A percentile compares a stretch with the other conserved stretches of the same genome.
phyloP scores from a whole-genome alignment of 2,888 invertebrate genomes.

The Calameuta idolon region DNA sequence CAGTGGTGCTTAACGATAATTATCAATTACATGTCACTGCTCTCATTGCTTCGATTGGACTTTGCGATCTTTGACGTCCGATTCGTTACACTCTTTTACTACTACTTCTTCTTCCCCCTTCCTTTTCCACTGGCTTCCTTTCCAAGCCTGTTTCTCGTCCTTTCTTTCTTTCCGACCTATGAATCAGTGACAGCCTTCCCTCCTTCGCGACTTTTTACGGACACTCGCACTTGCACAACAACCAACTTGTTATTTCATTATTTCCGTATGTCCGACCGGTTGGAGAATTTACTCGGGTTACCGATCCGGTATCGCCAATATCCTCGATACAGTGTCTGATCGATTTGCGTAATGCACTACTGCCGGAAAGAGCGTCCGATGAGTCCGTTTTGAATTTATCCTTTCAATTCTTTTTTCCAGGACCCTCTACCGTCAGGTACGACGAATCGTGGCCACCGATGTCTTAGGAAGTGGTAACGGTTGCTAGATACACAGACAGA shows the following conservation, averaged over 20 bases:
- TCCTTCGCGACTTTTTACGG: not conserved
- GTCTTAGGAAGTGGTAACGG: not conserved
- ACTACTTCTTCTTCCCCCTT: not conserved
- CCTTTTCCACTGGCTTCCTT: too few species aligned
- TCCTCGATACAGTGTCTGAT: not conserved
- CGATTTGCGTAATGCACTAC: not conserved
- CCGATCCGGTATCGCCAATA: not conserved
- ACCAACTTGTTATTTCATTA: constrained; percentile 61
- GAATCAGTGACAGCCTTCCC: not conserved
- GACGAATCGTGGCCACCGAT: not conserved
- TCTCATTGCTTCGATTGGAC: not conserved
- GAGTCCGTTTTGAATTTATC: not conserved
- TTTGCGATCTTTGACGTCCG: not conserved
- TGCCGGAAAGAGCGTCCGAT: not conserved
- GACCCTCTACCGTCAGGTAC: not conserved
- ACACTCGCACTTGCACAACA: constrained; percentile 15
- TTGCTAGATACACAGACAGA: not conserved
- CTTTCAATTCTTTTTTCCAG: not conserved
- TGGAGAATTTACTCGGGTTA: not conserved
- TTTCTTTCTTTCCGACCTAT: not conserved
- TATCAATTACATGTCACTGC: constrained; percentile 39
- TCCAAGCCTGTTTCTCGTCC: not conserved
- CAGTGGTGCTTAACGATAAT: constrained; percentile 39
- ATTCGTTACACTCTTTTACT: not conserved
- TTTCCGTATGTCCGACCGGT: constrained; percentile 26